These are phyloP conservation scores for Apistogramma diplotaenia DNA, from an alignment of 2,113 vertebrate species.

Conservation along the genomic window DNA sequence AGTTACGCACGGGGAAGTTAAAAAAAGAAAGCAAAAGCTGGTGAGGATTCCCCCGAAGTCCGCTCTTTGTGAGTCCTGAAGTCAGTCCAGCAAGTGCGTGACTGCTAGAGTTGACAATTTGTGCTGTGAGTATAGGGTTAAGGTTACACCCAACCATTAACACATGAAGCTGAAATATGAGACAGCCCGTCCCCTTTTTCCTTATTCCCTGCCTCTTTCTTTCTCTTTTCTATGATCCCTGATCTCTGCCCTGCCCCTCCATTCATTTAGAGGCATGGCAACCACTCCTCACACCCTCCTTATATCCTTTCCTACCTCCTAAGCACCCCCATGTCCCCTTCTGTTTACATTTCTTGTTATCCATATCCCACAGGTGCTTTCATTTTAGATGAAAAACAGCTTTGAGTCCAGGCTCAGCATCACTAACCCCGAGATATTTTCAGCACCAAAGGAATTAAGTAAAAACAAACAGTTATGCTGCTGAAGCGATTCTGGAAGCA, in stretches of 20 bases:
- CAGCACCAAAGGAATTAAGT: too few relatives aligned
- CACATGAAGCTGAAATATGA: constrained; percentile 82
- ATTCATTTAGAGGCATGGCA: constrained; percentile 69
- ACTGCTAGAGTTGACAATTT: constrained; percentile 22
- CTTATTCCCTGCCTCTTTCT: constrained; percentile 37
- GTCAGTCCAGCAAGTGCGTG: constrained; percentile 3
- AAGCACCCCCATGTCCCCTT: neutral
- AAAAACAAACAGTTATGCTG: too few relatives aligned
- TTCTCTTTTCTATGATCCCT: constrained; percentile 40
- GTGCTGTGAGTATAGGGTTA: constrained; percentile 66
- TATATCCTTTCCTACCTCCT: constrained; percentile 52
- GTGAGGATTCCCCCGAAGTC: constrained; percentile 5
- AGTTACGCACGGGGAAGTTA: neutral
- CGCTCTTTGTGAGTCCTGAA: neutral
- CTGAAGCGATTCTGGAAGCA: too few relatives aligned
- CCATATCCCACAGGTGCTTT: neutral
- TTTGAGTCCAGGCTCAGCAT: neutral
- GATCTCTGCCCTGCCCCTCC: constrained; percentile 63
- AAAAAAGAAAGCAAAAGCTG: neutral
- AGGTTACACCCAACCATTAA: constrained; percentile 78
- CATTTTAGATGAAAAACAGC: neutral
- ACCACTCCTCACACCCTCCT: constrained; percentile 74
- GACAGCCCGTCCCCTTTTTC: constrained; percentile 72
- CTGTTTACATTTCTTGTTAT: constrained; percentile 19
- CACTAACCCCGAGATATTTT: neutral